Percentiles rank a stretch among this genome's conserved stretches.
Evolutionary conservation across 2,797 vertebrate species (phyloP).

Genomic region (Tamandua tetradactyla): DNA sequence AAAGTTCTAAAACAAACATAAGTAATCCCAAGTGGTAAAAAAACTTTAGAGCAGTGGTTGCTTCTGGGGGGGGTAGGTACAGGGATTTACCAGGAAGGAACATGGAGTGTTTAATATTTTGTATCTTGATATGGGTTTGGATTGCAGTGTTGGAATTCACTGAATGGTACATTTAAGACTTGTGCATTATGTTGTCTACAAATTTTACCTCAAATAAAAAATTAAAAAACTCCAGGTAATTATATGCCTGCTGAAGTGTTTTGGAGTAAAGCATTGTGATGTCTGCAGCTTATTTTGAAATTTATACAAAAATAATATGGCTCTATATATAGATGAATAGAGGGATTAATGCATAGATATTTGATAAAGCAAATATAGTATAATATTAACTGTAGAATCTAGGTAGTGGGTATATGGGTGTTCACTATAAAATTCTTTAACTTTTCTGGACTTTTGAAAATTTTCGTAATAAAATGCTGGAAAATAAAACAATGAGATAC

Average conservation of each 20-base stretch:
- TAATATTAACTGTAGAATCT: not conserved
- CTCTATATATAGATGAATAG: not conserved
- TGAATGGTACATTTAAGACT: not conserved
- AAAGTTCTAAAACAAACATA: not conserved
- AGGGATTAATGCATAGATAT: not conserved
- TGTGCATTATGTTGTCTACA: not conserved
- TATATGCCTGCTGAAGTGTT: not conserved
- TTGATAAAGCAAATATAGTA: not conserved
- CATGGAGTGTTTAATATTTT: not conserved
- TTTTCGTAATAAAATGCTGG: not conserved
- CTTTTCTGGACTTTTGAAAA: not conserved
- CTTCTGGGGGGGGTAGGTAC: not conserved
- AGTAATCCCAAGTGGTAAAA: not conserved
- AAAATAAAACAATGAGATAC: not conserved
- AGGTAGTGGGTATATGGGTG: not conserved
- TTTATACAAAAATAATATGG: not conserved
- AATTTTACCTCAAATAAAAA: not conserved
- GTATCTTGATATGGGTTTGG: not conserved
- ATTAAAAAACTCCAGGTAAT: not conserved
- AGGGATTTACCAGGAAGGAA: not conserved
- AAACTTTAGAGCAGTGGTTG: not conserved
- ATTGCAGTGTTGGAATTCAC: not conserved
- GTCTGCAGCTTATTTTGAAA: not conserved
- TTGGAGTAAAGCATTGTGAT: not conserved
- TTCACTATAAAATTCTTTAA: not conserved